Conservation (phyloP, 2,113 vertebrate species). For the Montifringilla adamsi region DNA sequence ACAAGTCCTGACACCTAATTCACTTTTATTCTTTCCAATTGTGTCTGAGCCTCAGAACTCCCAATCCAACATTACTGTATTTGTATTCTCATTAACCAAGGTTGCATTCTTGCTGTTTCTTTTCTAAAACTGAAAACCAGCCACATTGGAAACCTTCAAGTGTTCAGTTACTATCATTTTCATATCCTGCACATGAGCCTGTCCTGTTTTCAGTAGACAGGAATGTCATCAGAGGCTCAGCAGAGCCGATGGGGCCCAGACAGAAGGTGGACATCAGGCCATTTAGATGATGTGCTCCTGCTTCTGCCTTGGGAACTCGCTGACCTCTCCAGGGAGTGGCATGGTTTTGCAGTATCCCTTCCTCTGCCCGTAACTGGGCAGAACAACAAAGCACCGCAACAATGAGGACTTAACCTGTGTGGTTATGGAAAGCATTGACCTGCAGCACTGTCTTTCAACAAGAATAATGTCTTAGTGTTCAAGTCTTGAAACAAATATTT, state of each 20-base stretch:
- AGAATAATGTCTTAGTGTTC: not conserved
- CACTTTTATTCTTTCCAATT: not conserved
- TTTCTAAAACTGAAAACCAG: not conserved
- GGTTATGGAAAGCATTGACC: not conserved
- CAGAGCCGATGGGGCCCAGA: not conserved
- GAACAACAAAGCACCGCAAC: not conserved
- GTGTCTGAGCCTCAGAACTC: not conserved
- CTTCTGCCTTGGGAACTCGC: not conserved
- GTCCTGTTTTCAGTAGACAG: not conserved
- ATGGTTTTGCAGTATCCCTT: not conserved
- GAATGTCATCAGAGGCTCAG: not conserved
- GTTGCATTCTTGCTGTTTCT: not conserved
- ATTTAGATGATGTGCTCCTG: not conserved
- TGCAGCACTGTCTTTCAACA: not conserved
- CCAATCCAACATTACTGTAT: not conserved
- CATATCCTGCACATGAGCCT: not conserved
- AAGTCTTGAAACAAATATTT: conserved; percentile 6
- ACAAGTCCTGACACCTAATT: not conserved
- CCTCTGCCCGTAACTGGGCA: not conserved
- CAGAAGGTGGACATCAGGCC: not conserved
- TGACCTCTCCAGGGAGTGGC: not conserved
- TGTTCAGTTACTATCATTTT: not conserved
- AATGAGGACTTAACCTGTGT: not conserved
- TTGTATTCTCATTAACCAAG: not conserved
- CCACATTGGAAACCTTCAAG: rapidly evolving